phyloP scores from a whole-genome alignment of 1,140 invertebrate genomes.

The Drosophila ficusphila region DNA sequence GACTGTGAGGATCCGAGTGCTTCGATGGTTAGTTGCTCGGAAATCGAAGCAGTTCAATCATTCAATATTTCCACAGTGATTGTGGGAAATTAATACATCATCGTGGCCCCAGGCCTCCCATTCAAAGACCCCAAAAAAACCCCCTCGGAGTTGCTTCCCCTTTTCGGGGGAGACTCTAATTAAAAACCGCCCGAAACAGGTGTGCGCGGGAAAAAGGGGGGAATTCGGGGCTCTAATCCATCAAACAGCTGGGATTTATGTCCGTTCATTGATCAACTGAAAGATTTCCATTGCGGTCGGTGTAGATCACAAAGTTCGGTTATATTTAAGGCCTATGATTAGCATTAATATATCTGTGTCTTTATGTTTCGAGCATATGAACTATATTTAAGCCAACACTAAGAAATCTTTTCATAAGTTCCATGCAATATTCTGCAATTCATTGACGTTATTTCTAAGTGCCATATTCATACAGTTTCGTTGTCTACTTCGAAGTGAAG shows the following conservation, averaged over 20 bases:
- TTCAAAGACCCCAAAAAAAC: not conserved
- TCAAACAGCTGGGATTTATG: constrained; percentile 11
- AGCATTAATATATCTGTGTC: no score
- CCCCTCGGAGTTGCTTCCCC: not conserved
- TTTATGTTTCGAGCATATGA: no score
- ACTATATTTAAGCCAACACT: no score
- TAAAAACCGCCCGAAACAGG: constrained; percentile 40
- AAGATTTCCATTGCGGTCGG: constrained; percentile 1
- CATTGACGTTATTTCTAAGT: constrained; percentile 8
- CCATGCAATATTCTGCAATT: not conserved
- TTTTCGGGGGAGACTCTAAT: constrained; percentile 21
- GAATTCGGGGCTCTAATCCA: constrained; percentile 9
- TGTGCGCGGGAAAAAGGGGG: constrained; percentile 9
- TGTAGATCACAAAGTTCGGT: not conserved
- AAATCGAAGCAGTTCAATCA: constrained; percentile 54
- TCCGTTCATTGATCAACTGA: constrained; percentile 23
- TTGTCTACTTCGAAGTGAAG: not conserved
- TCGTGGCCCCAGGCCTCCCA: constrained; percentile 31
- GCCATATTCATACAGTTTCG: constrained; percentile 3
- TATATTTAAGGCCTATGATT: no score
- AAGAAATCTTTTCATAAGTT: constrained; percentile 1
- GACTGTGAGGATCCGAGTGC: not conserved
- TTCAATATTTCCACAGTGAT: constrained; percentile 67
- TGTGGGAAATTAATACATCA: constrained; percentile 80
- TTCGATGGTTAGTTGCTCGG: constrained; percentile 29